These are phyloP conservation scores for Arremon aurantiirostris DNA, from an alignment of 2,797 vertebrate species.

Conservation along the genomic window DNA sequence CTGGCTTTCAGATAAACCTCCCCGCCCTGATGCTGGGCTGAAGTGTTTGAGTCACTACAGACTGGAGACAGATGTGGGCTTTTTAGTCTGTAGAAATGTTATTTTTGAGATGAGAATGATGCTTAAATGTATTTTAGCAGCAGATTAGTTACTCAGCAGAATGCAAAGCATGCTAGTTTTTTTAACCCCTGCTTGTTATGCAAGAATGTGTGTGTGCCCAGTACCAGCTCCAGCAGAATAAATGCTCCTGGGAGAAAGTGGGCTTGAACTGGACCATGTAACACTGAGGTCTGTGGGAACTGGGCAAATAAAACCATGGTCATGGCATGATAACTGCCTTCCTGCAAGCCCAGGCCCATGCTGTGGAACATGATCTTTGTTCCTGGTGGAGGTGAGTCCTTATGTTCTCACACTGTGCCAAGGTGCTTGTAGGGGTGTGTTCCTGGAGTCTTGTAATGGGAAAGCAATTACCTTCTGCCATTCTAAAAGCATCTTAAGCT, in stretches of 20 bases:
- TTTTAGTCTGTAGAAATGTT: not conserved
- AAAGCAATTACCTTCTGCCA: not conserved
- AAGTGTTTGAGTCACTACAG: not conserved
- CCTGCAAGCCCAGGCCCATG: not conserved
- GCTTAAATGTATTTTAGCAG: not conserved
- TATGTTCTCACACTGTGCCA: not conserved
- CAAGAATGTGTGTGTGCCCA: not conserved
- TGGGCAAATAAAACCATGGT: not conserved
- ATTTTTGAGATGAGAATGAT: not conserved
- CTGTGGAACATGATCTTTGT: not conserved
- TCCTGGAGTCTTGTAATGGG: not conserved
- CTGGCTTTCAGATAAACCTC: not conserved
- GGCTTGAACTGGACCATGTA: not conserved
- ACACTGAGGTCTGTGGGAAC: not conserved
- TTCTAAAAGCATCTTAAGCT: not conserved
- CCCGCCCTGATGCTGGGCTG: not conserved
- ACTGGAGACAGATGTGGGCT: not conserved
- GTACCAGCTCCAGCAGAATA: not conserved
- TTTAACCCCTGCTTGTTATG: not conserved
- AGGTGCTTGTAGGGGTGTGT: not conserved
- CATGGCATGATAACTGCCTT: not conserved
- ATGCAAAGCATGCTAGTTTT: not conserved
- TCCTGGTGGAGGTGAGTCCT: not conserved
- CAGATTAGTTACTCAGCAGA: not conserved
- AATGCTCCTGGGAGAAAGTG: not conserved